Conservation (phyloP, 2,888 invertebrate species). For the Troides helena region DNA sequence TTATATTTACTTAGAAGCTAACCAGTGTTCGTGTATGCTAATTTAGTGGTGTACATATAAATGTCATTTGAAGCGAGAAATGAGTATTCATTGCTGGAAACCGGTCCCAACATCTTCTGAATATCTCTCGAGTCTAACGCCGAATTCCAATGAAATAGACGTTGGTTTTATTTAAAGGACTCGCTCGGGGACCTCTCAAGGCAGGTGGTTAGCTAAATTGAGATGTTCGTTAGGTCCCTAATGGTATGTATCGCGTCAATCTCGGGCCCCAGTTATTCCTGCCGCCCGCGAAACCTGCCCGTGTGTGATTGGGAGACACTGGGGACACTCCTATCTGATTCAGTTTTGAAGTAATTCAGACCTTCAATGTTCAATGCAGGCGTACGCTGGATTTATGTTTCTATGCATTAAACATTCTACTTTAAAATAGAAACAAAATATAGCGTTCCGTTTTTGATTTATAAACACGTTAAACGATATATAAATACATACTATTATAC, state of each 20-base stretch:
- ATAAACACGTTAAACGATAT: too few relatives aligned
- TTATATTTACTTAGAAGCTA: too few relatives aligned
- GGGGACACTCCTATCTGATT: slow-evolving; percentile 33
- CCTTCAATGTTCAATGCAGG: slow-evolving; percentile 25
- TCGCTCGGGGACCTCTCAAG: slow-evolving; percentile 31
- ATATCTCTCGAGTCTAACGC: slow-evolving; percentile 31
- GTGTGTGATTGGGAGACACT: slow-evolving; percentile 40
- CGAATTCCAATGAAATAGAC: slow-evolving; percentile 38
- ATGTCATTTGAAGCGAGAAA: slow-evolving; percentile 26
- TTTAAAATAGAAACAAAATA: not conserved
- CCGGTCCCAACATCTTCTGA: slow-evolving; percentile 21
- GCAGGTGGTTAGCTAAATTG: slow-evolving; percentile 54
- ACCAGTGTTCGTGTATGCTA: too few relatives aligned
- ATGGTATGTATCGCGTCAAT: slow-evolving; percentile 56
- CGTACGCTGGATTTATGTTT: slow-evolving; percentile 18
- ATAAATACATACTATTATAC: too few relatives aligned
- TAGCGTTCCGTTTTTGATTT: too few relatives aligned
- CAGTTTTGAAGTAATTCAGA: slow-evolving; percentile 37
- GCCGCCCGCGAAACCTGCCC: slow-evolving; percentile 44
- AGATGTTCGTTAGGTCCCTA: slow-evolving; percentile 55
- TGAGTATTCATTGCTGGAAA: slow-evolving; percentile 21
- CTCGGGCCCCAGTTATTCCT: slow-evolving; percentile 46
- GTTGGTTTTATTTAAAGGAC: slow-evolving; percentile 42
- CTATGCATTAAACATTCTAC: slow-evolving; percentile 16
- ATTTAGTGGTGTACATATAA: not conserved